phyloP scores from a whole-genome alignment of 2,888 invertebrate genomes.

The Lutraria lutraria region DNA sequence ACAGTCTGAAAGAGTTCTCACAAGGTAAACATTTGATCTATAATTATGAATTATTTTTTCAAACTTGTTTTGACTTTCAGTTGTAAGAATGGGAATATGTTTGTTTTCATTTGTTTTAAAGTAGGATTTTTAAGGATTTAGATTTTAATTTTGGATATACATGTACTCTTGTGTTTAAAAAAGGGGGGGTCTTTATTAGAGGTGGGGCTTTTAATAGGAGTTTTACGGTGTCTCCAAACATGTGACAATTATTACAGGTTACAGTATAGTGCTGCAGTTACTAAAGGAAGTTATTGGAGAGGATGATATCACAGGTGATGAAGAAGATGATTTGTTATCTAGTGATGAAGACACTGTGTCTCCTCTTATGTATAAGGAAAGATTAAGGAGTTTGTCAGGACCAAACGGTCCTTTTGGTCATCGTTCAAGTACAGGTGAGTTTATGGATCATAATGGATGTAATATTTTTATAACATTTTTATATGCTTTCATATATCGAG shows the following conservation, averaged over 20 bases:
- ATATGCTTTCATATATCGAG: too few relatives aligned
- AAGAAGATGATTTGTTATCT: conserved; percentile 66
- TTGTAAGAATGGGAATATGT: too few relatives aligned
- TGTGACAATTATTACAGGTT: conserved; percentile 61
- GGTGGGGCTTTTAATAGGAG: too few relatives aligned
- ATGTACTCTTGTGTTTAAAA: too few relatives aligned
- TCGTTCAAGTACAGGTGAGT: neutral
- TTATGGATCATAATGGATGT: neutral
- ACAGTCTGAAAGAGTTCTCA: conserved; percentile 76
- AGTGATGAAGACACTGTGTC: conserved; percentile 72
- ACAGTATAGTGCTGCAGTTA: conserved; percentile 72
- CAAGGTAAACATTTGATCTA: conserved; percentile 52
- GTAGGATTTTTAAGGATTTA: too few relatives aligned
- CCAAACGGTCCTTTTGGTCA: conserved; percentile 66
- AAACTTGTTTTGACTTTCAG: too few relatives aligned
- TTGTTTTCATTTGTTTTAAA: too few relatives aligned
- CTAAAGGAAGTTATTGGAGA: conserved; percentile 72
- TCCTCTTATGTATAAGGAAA: conserved; percentile 72
- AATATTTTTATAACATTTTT: too few relatives aligned
- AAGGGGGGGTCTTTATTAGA: too few relatives aligned
- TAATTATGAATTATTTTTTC: neutral
- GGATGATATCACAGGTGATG: conserved; percentile 61
- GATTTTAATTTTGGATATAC: too few relatives aligned
- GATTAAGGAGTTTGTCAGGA: conserved; percentile 67
- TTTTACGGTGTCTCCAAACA: neutral